These are phyloP conservation scores for Oophaga pumilio DNA, from an alignment of 2,113 vertebrate species.

Conservation along the genomic window DNA sequence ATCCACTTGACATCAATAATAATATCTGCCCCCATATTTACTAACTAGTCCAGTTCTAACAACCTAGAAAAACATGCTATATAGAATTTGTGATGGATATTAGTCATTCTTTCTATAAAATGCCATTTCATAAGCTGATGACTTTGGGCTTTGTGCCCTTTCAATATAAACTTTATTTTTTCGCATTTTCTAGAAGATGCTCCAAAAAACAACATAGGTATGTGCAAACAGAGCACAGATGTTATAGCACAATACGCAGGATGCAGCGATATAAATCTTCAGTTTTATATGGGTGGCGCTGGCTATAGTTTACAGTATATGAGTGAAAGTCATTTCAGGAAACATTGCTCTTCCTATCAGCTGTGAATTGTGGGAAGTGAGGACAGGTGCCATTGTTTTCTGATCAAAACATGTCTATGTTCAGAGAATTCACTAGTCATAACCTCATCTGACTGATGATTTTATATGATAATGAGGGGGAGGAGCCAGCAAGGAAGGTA, in stretches of 20 bases:
- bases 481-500: background rate
- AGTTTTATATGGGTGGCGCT: background rate
- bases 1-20: no score
- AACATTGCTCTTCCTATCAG: conserved; percentile 15
- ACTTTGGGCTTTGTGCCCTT: background rate
- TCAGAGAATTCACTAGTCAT: background rate
- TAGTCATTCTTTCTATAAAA: no score
- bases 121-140: no score
- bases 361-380: conserved; percentile 25
- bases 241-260: background rate
- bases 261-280: background rate
- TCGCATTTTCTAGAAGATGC: background rate
- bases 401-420: background rate
- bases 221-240: conserved; percentile 3
- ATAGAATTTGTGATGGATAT: no score
- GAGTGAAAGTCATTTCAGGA: conserved; percentile 1
- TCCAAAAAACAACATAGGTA: background rate
- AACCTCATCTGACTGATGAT: background rate
- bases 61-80: no score
- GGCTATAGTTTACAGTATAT: background rate
- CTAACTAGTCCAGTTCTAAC: no score
- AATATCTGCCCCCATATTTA: no score
- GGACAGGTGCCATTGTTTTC: background rate
- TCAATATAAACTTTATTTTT: background rate
- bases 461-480: background rate